Base-by-base conservation (phyloP, 1,140 invertebrate species). In the Formica exsecta region DNA sequence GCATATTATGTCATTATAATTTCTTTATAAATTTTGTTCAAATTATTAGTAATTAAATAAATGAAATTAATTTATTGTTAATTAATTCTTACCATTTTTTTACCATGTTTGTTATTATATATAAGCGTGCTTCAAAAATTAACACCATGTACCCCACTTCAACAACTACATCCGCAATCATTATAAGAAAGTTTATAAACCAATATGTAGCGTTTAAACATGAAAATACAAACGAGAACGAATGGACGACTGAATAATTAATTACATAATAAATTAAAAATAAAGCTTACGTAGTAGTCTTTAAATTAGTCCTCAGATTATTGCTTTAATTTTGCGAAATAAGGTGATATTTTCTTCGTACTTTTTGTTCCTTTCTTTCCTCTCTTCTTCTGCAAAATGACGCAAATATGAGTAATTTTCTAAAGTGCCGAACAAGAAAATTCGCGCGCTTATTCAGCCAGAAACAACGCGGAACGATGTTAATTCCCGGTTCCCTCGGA, bases 381-480 rank as follows among this genome's bases (percentile, higher is more conserved):
- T 71, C 54, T 44, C 2, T 13, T 73, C 22, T 29, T 29, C 32
- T 6, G 38, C 13, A 16, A 16, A 9, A 36, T 83, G 22, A 44
- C 25, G 54, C 25, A 66, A 83, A 7, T 71, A 61, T 19, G 59
- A 65, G 73, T 65, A 77, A 77, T 85, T 59, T 75, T 71, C 57
- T 64, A 75, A 19, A 65, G 65, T 61, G 44, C 22, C 36, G 7
- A 44, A n/a, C 25, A 2, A 29, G 70, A 89, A 36, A 7, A 88
- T 54, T 66, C 44, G 59, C 68, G 13, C 68, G 71, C 36, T 86
- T 76, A 89, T 71, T 89, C 88, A 54, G 16, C 38, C 25, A 71
- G 70, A 76, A 89, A 81, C 75, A 81, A 86, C 54, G 70, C 29
- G 70, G 22, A 65, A 57, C 32, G 65, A 88, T 85, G 66, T 89